phyloP scores from a whole-genome alignment of 2,797 vertebrate genomes.

The Dipus sagitta region DNA sequence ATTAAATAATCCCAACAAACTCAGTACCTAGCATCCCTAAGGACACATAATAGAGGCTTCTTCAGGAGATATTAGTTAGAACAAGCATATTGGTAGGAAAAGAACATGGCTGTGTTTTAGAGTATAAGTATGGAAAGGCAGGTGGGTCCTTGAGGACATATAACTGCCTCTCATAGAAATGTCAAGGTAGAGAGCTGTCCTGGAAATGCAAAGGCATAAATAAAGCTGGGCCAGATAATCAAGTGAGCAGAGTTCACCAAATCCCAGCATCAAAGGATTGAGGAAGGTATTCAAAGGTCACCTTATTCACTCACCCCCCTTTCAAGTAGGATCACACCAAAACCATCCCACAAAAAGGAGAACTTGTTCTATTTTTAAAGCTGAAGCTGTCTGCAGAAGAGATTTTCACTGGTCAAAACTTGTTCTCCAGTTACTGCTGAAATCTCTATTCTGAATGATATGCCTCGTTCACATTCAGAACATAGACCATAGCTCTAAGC shows the following conservation, averaged over 20 bases:
- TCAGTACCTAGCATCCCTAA: not conserved
- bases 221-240: conserved; percentile 76
- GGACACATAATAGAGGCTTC: not conserved
- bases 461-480: conserved; percentile 24
- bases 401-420: conserved; percentile 48
- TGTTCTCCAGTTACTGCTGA: conserved; percentile 61
- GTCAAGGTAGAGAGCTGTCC: conserved; percentile 56
- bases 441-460: conserved; percentile 55
- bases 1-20: not conserved
- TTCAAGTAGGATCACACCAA: conserved; percentile 82
- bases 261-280: conserved; percentile 81
- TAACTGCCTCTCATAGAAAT: conserved; percentile 48
- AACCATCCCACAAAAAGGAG: conserved; percentile 75
- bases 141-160: not conserved
- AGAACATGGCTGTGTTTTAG: not conserved
- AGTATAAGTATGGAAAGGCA: not conserved
- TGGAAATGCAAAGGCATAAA: conserved; percentile 64
- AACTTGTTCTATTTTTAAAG: conserved; percentile 76
- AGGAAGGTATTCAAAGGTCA: conserved; percentile 80
- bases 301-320: conserved; percentile 75
- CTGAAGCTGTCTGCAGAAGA: conserved; percentile 59
- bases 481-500: not conserved
- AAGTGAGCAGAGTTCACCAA: conserved; percentile 77
- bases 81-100: not conserved
- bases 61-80: conserved; percentile 11